Percentiles rank a stretch among this genome's conserved stretches.
These are phyloP conservation scores for Anarrhichthys ocellatus DNA, from an alignment of 2,113 vertebrate genomes.

Conservation along the genomic window DNA sequence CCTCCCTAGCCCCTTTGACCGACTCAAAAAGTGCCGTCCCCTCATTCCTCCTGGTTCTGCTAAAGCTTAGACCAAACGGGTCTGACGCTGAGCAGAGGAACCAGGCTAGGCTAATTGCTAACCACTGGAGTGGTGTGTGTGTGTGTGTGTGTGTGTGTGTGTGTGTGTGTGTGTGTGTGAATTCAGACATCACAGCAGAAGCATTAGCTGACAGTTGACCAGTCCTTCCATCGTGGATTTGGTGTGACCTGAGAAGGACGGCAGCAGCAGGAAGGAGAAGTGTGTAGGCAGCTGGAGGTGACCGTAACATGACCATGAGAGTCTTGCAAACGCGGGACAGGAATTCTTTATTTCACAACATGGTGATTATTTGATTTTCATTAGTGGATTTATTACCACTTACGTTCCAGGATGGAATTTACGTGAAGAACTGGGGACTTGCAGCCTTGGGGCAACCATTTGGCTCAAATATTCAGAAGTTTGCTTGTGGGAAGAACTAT, in stretches of 20 bases:
- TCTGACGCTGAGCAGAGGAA: not conserved
- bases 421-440: slow-evolving; percentile 32
- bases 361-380: slow-evolving; percentile 18
- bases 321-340: not conserved
- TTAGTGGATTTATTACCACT: not conserved
- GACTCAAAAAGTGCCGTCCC: not conserved
- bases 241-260: slow-evolving; percentile 11
- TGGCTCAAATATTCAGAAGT: slow-evolving; percentile 8
- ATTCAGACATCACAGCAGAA: not conserved
- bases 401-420: slow-evolving; percentile 42
- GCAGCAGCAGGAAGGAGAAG: not conserved
- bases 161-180: not conserved
- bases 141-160: slow-evolving; percentile 2
- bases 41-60: not conserved
- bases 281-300: slow-evolving; percentile 12
- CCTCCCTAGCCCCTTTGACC: slow-evolving; percentile 11
- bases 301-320: slow-evolving; percentile 28
- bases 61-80: not conserved
- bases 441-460: slow-evolving; percentile 4
- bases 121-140: not conserved
- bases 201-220: not conserved
- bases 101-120: slow-evolving; percentile 29
- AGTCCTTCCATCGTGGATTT: slow-evolving; percentile 2
- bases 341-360: not conserved
- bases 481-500: not conserved